These are phyloP conservation scores for Delichon dasypus DNA, from an alignment of 2,797 vertebrate genomes.

Conservation along the genomic window DNA sequence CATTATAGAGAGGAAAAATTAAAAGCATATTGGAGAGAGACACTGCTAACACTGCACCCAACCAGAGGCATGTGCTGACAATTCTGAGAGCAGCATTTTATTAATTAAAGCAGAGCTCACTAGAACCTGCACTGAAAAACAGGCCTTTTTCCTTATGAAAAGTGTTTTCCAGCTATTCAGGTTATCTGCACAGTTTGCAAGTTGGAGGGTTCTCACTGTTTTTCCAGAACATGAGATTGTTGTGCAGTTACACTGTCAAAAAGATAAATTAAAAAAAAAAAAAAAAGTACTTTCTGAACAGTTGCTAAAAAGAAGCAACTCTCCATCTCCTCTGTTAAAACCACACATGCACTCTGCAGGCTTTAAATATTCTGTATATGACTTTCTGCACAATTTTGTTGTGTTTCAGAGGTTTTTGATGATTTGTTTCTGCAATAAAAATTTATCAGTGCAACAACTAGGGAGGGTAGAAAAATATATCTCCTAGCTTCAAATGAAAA, in stretches of 20 bases:
- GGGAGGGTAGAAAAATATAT: not conserved
- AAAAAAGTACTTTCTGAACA: not conserved
- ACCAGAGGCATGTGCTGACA: not conserved
- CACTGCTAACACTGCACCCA: not conserved
- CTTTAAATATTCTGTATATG: not conserved
- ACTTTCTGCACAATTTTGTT: not conserved
- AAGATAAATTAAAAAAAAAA: fast-evolving
- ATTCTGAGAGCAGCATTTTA: not conserved
- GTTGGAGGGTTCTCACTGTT: not conserved
- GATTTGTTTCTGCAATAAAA: not conserved
- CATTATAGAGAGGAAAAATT: not conserved
- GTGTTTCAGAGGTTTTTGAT: not conserved
- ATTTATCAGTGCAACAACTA: not conserved
- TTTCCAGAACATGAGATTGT: not conserved
- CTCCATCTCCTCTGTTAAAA: not conserved
- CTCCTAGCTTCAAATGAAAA: not conserved
- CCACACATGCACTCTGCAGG: not conserved
- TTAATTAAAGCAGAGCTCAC: not conserved
- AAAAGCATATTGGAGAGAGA: not conserved
- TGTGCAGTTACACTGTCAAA: not conserved
- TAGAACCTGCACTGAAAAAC: not conserved
- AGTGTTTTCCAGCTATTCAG: not conserved
- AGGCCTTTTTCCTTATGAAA: not conserved
- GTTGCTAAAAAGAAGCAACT: not conserved
- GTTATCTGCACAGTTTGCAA: not conserved